These are phyloP conservation scores for Salminus brasiliensis DNA, from an alignment of 2,113 vertebrate genomes.

Conservation along the genomic window DNA sequence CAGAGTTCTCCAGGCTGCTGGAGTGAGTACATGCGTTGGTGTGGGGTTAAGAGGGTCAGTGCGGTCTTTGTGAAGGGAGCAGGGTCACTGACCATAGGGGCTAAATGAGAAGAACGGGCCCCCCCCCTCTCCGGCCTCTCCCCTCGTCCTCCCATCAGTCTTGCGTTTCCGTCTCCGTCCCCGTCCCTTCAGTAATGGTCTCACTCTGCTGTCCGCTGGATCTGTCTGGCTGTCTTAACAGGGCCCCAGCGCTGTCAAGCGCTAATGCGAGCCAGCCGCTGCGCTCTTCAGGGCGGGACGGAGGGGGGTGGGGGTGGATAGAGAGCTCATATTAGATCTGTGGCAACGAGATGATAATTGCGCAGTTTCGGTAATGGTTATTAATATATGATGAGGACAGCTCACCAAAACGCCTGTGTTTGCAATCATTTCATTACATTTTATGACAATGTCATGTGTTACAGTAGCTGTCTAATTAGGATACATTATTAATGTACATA, in stretches of 20 bases:
- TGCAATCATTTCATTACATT: not conserved
- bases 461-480: not conserved
- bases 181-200: slow-evolving; percentile 61
- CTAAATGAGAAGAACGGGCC: slow-evolving; percentile 56
- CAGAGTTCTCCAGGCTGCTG: not conserved
- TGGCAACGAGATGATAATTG: not conserved
- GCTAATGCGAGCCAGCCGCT: slow-evolving; percentile 50
- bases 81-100: slow-evolving; percentile 48
- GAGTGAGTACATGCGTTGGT: slow-evolving; percentile 8
- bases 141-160: slow-evolving; percentile 52
- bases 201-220: slow-evolving; percentile 64
- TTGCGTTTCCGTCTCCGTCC: slow-evolving; percentile 64
- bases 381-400: not conserved
- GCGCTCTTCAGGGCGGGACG: not conserved
- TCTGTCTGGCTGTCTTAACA: slow-evolving; percentile 60
- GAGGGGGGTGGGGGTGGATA: not conserved
- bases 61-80: slow-evolving; percentile 22
- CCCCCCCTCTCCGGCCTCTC: slow-evolving; percentile 56
- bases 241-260: slow-evolving; percentile 61
- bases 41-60: slow-evolving; percentile 37
- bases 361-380: not conserved
- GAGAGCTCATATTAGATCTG: not conserved
- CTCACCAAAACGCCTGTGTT: not conserved
- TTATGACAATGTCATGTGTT: not conserved
- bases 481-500: too few species aligned